Evolutionary conservation across 2,113 vertebrate species (phyloP).

Genomic region (Merops nubicus): DNA sequence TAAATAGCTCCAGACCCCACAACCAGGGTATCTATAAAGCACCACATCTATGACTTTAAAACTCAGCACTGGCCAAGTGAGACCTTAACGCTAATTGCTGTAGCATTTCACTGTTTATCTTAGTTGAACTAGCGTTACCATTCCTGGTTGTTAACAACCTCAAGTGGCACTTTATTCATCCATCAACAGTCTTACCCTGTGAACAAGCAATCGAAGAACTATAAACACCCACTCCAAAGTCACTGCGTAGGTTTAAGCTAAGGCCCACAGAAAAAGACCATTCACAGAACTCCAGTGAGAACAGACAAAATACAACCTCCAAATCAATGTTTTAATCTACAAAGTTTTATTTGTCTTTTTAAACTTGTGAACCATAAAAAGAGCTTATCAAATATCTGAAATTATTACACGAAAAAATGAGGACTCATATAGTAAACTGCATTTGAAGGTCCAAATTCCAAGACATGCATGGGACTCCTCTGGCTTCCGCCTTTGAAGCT

Average conservation of each 20-base stretch:
- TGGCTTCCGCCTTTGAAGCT: constrained; percentile 14
- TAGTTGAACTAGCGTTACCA: constrained; percentile 34
- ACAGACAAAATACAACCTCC: constrained; percentile 54
- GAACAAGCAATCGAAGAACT: constrained; percentile 56
- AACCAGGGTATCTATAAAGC: background rate
- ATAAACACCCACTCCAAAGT: constrained; percentile 65
- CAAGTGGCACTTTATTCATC: constrained; percentile 70
- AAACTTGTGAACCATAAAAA: constrained; percentile 68
- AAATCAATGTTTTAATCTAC: constrained; percentile 45
- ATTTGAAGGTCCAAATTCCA: constrained; percentile 46
- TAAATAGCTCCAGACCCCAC: background rate
- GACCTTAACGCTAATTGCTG: constrained; percentile 44
- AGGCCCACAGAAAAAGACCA: constrained; percentile 19
- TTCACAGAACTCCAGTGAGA: constrained; percentile 10
- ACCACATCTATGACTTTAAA: background rate
- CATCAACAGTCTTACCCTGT: constrained; percentile 58
- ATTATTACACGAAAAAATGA: constrained; percentile 59
- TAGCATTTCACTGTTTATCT: constrained; percentile 57
- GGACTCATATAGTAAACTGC: constrained; percentile 33
- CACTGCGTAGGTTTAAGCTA: constrained; percentile 36
- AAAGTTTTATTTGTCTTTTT: constrained; percentile 68
- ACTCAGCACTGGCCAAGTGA: constrained; percentile 43
- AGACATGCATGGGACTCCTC: constrained; percentile 1
- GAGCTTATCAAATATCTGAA: constrained; percentile 67
- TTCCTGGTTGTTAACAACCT: constrained; percentile 62